These are phyloP conservation scores for Himalopsyche phryganea DNA, from an alignment of 1,140 invertebrate genomes.

Conservation along the genomic window DNA sequence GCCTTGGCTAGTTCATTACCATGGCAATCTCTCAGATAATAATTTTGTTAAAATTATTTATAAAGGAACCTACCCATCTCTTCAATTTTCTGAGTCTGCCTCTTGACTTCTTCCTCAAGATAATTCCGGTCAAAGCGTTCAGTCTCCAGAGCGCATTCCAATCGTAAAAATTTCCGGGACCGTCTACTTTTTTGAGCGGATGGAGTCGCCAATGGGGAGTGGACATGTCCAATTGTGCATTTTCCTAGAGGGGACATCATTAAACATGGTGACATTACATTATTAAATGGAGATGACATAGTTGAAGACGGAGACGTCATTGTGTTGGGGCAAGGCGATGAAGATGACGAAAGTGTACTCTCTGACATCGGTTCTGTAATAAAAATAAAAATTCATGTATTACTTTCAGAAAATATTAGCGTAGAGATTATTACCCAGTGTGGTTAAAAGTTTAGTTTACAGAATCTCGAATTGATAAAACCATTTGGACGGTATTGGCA, in stretches of 20 bases:
- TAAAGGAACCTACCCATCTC: conserved; percentile 22
- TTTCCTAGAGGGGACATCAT: no score
- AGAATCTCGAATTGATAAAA: no score
- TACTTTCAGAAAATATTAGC: no score
- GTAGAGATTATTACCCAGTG: no score
- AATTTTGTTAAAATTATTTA: background rate
- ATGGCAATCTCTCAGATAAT: background rate
- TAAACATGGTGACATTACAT: background rate
- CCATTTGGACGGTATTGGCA: no score
- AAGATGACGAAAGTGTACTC: no score
- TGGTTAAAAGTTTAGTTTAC: no score
- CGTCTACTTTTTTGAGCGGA: background rate
- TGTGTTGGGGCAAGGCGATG: no score
- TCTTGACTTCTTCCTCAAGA: conserved; percentile 25
- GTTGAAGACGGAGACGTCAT: no score
- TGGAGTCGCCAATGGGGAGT: conserved; percentile 1
- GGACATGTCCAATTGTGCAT: background rate
- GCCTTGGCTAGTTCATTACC: background rate
- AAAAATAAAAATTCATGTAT: no score
- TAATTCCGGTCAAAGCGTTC: conserved; percentile 29
- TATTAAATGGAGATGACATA: no score
- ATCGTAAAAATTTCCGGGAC: conserved; percentile 13
- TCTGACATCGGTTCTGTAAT: no score
- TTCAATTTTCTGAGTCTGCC: conserved; percentile 6
- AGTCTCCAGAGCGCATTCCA: conserved; percentile 26